Conservation (phyloP, 2,797 vertebrate species). For the Champsocephalus esox region DNA sequence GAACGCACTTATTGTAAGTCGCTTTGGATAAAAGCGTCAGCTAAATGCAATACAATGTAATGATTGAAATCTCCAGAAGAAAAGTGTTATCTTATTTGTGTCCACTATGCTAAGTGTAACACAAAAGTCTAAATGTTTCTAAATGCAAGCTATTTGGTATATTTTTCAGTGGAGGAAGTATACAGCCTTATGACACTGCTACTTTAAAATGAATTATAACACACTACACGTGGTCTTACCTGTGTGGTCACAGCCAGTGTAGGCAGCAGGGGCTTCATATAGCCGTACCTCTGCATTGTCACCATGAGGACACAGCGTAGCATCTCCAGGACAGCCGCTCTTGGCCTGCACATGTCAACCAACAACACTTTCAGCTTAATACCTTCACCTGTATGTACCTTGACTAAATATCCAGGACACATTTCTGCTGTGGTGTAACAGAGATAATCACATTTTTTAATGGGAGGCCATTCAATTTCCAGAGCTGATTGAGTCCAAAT, state of each 20-base stretch:
- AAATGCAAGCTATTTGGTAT: not conserved
- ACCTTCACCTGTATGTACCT: not conserved
- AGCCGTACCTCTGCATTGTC: conserved; percentile 70
- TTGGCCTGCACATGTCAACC: conserved; percentile 71
- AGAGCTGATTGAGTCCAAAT: conserved; percentile 15
- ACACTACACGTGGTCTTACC: conserved; percentile 79
- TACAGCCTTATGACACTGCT: not conserved
- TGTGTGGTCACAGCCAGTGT: conserved; percentile 78
- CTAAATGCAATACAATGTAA: no score
- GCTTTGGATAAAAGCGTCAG: no score
- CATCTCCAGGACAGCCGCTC: conserved; percentile 84
- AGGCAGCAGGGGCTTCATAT: conserved; percentile 75
- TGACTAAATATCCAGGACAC: not conserved
- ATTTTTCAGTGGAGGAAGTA: not conserved
- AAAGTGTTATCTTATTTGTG: not conserved
- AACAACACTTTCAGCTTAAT: not conserved
- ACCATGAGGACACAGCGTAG: conserved; percentile 85
- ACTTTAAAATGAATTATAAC: not conserved
- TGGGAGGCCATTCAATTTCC: conserved; percentile 2
- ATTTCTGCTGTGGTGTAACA: not conserved
- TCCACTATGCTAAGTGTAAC: not conserved
- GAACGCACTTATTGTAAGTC: no score
- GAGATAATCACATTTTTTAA: conserved; percentile 1
- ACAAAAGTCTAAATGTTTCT: not conserved
- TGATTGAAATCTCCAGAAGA: not conserved